Evolutionary conservation across 1,140 invertebrate species (phyloP).

Genomic region (Hestina assimilis): DNA sequence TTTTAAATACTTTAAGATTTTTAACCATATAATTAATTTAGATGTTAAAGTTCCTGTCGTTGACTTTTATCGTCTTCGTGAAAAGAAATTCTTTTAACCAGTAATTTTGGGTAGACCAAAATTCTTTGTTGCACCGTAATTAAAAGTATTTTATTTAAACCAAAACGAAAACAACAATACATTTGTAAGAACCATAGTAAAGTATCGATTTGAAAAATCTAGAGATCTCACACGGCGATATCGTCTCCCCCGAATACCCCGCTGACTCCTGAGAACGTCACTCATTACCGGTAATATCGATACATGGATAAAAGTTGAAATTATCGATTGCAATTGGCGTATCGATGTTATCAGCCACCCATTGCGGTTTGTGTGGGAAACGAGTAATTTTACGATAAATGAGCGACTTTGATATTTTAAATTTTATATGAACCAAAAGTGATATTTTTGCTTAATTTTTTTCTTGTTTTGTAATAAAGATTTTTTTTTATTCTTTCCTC

Average conservation of each 20-base stretch:
- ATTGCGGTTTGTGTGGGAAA: conserved; percentile 63
- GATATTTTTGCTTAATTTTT: too few relatives aligned
- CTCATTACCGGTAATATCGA: conserved; percentile 55
- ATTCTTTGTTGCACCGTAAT: not conserved
- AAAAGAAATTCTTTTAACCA: not conserved
- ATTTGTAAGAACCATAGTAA: conserved; percentile 12
- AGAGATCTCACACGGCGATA: conserved; percentile 72
- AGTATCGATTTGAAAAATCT: conserved; percentile 42
- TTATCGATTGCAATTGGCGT: conserved; percentile 50
- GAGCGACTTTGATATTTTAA: not conserved
- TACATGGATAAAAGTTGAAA: conserved; percentile 42
- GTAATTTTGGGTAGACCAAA: too few relatives aligned
- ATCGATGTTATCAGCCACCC: conserved; percentile 43
- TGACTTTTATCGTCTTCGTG: too few relatives aligned
- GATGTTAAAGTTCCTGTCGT: too few relatives aligned
- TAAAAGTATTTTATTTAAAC: not conserved
- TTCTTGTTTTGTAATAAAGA: too few relatives aligned
- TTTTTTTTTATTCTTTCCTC: too few relatives aligned
- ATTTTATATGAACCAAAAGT: too few relatives aligned
- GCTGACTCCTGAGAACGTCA: conserved; percentile 64
- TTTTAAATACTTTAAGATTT: conserved; percentile 8
- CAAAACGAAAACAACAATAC: conserved; percentile 4
- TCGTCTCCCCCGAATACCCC: conserved; percentile 47
- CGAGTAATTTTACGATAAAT: not conserved
- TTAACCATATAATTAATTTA: too few relatives aligned